Evolutionary conservation across 2,113 vertebrate species (phyloP).

Genomic region (Nettapus auritus): DNA sequence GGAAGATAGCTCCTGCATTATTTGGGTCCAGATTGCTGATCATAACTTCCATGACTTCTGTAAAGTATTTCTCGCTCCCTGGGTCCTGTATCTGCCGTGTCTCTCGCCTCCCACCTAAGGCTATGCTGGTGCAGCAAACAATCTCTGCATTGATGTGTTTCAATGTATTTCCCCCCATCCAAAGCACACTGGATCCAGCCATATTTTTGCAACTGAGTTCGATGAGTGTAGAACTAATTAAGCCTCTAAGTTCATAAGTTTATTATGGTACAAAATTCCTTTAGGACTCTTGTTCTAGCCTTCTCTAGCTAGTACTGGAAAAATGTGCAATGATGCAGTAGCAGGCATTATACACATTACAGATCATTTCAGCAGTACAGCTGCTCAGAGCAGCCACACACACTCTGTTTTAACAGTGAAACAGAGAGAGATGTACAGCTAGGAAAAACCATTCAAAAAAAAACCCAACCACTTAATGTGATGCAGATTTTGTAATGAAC

Average conservation of each 20-base stretch:
- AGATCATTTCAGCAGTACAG: background rate
- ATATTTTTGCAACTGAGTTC: background rate
- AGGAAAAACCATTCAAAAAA: background rate
- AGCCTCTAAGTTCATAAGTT: background rate
- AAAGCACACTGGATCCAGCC: background rate
- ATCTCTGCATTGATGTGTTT: background rate
- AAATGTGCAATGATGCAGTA: background rate
- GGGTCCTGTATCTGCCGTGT: background rate
- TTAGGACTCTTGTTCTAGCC: background rate
- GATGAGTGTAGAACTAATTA: background rate
- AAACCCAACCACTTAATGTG: background rate
- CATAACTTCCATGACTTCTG: rapidly evolving
- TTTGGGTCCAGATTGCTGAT: background rate
- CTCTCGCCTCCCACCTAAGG: background rate
- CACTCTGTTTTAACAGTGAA: background rate
- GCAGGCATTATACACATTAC: background rate
- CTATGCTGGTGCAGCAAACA: background rate
- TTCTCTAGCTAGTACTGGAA: background rate
- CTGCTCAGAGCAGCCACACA: background rate
- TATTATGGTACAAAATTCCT: background rate
- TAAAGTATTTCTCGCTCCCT: background rate
- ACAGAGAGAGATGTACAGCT: background rate
- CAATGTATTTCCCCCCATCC: background rate
- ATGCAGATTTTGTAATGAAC: background rate
- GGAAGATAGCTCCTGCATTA: background rate